Evolutionary conservation across 2,888 invertebrate species (phyloP).

Genomic region (Plemyria rubiginata): DNA sequence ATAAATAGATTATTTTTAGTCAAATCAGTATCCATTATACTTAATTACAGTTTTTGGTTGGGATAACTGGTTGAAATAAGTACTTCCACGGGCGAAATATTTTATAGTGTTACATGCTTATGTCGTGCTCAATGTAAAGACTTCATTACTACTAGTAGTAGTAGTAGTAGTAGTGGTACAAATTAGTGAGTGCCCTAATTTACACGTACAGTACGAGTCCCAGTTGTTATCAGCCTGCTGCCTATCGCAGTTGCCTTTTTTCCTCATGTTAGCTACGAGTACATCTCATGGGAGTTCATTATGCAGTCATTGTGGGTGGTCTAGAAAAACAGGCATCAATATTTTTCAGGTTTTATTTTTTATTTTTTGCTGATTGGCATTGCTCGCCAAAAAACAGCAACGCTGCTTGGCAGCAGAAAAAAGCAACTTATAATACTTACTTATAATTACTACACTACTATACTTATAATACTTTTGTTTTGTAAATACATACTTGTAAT

Average conservation of each 20-base stretch:
- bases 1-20: too few species aligned
- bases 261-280: not conserved
- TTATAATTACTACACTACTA: too few species aligned
- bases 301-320: constrained; percentile 1
- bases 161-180: not conserved
- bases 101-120: not conserved
- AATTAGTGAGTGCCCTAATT: not conserved
- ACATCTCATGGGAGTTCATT: not conserved
- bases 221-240: constrained; percentile 7
- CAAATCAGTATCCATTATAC: too few species aligned
- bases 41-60: too few species aligned
- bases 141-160: too few species aligned
- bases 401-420: too few species aligned
- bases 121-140: not conserved
- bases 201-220: not conserved
- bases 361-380: too few species aligned
- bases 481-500: too few species aligned
- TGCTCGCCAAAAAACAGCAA: too few species aligned
- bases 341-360: not conserved
- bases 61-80: too few species aligned
- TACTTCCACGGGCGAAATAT: not conserved
- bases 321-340: not conserved
- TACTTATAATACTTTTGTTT: too few species aligned
- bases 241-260: not conserved
- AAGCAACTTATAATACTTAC: too few species aligned